A percentile compares a stretch with the other conserved stretches of the same genome.
Conservation (phyloP, 2,113 vertebrate genomes). For the Nothocercus julius region DNA sequence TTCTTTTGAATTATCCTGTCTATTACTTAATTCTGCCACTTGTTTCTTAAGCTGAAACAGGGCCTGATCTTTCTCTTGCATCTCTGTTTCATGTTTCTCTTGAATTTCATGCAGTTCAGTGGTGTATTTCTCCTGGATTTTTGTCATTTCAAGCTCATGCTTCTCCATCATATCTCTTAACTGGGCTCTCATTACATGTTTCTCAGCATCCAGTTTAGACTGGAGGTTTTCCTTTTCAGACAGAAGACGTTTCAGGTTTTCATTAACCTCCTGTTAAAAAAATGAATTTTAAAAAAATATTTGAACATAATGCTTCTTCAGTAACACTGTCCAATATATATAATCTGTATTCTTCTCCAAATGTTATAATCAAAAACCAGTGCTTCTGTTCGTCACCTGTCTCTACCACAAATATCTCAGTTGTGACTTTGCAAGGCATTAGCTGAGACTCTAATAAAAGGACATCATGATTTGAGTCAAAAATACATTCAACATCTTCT, state of each 20-base stretch:
- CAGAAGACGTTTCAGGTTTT: slow-evolving; percentile 78
- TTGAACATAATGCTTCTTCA: background rate
- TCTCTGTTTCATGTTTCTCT: slow-evolving; percentile 79
- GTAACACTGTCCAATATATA: background rate
- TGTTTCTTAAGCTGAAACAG: slow-evolving; percentile 72
- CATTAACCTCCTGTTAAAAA: slow-evolving; percentile 78
- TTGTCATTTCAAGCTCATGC: slow-evolving; percentile 81
- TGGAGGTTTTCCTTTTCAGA: slow-evolving; percentile 87
- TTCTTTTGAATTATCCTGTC: background rate
- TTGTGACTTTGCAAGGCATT: background rate
- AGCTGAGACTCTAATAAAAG: background rate
- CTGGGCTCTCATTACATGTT: slow-evolving; percentile 91
- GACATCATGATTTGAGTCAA: background rate
- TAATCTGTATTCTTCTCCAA: background rate
- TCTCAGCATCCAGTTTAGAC: slow-evolving; percentile 90
- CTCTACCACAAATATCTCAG: background rate
- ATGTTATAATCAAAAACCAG: background rate
- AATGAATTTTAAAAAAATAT: background rate
- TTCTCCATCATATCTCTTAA: slow-evolving; percentile 89
- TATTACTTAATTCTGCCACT: slow-evolving; percentile 73
- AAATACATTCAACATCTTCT: background rate
- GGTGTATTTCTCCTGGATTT: slow-evolving; percentile 67
- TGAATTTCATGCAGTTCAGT: slow-evolving; percentile 69
- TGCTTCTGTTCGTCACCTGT: background rate
- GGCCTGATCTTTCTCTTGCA: slow-evolving; percentile 77